phyloP scores from a whole-genome alignment of 2,113 vertebrate genomes.

The Oncorhynchus nerka region DNA sequence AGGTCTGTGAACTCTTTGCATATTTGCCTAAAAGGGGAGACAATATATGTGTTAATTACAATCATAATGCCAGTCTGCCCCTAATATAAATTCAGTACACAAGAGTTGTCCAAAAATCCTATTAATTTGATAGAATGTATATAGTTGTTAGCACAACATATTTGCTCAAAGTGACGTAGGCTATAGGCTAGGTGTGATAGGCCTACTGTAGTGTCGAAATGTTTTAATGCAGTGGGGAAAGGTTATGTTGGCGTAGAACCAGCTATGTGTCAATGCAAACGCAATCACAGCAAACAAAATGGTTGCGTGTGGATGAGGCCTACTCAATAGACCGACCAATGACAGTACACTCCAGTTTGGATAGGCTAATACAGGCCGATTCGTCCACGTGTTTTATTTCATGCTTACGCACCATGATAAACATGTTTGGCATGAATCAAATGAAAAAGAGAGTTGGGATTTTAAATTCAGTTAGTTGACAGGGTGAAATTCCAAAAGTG shows the following conservation, averaged over 20 bases:
- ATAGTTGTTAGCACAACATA: conserved; percentile 13
- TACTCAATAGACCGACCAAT: conserved; percentile 16
- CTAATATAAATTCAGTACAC: conserved; percentile 6
- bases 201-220: neutral
- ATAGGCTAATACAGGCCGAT: neutral
- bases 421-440: too few relatives aligned
- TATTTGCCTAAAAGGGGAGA: conserved; percentile 88
- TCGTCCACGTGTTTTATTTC: conserved; percentile 3
- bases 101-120: neutral
- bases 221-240: too few relatives aligned
- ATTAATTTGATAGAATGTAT: neutral
- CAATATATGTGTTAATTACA: conserved; percentile 44
- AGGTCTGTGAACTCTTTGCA: conserved; percentile 99
- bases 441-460: too few relatives aligned
- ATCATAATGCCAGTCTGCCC: conserved; percentile 21
- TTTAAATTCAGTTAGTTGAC: too few relatives aligned
- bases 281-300: conserved; percentile 41
- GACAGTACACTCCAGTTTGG: neutral
- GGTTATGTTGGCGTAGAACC: conserved; percentile 39
- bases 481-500: too few relatives aligned
- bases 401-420: too few relatives aligned
- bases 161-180: conserved; percentile 16
- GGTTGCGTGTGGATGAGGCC: conserved; percentile 22
- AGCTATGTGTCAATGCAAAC: conserved; percentile 52
- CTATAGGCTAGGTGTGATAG: conserved; percentile 28